These are phyloP conservation scores for Coregonus ussuriensis DNA, from an alignment of 2,797 vertebrate species.

Conservation along the genomic window DNA sequence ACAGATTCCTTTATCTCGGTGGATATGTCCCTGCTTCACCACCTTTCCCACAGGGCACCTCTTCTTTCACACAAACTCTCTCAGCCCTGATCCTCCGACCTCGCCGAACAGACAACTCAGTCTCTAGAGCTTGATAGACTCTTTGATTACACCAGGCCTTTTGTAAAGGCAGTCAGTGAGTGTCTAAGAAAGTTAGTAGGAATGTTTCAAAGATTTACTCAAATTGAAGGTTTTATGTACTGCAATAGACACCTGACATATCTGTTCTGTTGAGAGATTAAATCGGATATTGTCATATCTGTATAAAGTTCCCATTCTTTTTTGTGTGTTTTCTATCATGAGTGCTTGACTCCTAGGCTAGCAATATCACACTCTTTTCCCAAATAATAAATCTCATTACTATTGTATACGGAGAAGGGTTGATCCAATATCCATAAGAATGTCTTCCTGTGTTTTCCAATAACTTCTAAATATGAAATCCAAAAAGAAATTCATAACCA, in stretches of 20 bases:
- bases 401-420: not conserved
- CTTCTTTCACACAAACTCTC: conserved; percentile 9
- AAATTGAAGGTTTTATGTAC: not conserved
- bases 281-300: not conserved
- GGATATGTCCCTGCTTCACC: conserved; percentile 7
- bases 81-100: not conserved
- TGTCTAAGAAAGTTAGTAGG: not conserved
- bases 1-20: conserved; percentile 16
- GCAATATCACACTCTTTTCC: not conserved
- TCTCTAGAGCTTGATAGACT: conserved; percentile 14
- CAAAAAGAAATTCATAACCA: not conserved
- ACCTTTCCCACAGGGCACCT: not conserved
- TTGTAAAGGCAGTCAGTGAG: conserved; percentile 23
- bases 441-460: not conserved
- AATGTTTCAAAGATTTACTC: conserved; percentile 14
- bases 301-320: not conserved
- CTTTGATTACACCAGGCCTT: conserved; percentile 6
- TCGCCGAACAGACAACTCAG: not conserved
- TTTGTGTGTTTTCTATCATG: not conserved
- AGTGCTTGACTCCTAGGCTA: conserved; percentile 15
- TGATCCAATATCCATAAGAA: conserved; percentile 29
- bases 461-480: conserved; percentile 10
- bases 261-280: not conserved
- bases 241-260: not conserved
- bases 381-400: conserved; percentile 39